A percentile compares a stretch with the other conserved stretches of the same genome.
Evolutionary conservation across 2,888 invertebrate genomes (phyloP).

Genomic region (Drosophila meridionalis): DNA sequence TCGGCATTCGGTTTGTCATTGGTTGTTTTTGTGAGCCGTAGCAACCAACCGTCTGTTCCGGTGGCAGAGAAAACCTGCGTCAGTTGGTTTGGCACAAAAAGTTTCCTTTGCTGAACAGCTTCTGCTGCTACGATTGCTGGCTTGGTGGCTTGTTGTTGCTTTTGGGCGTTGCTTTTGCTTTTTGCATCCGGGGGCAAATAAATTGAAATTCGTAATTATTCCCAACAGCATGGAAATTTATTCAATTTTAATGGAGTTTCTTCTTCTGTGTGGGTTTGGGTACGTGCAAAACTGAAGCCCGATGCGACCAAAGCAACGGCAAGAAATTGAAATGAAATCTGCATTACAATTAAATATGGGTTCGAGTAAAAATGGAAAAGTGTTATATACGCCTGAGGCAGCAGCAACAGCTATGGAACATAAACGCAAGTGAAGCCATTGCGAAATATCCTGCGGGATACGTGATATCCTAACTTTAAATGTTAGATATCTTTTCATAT

Average conservation of each 20-base stretch:
- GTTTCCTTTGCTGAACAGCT: conserved; percentile 51
- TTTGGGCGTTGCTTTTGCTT: conserved; percentile 49
- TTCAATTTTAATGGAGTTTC: conserved; percentile 80
- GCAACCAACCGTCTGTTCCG: conserved; percentile 1
- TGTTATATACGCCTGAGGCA: conserved; percentile 23
- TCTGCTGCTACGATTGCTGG: conserved; percentile 32
- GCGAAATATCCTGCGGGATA: background rate
- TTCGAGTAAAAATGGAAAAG: conserved; percentile 16
- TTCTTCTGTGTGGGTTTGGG: conserved; percentile 57
- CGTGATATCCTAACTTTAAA: background rate
- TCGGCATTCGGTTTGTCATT: conserved; percentile 31
- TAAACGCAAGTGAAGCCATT: conserved; percentile 4
- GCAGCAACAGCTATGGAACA: background rate
- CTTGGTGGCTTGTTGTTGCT: conserved; percentile 17
- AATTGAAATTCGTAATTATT: conserved; percentile 81
- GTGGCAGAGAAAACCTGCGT: conserved; percentile 23
- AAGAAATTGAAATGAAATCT: conserved; percentile 72
- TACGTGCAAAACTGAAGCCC: conserved; percentile 36
- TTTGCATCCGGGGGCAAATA: conserved; percentile 74
- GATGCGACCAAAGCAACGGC: conserved; percentile 28
- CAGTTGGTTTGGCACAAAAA: conserved; percentile 45
- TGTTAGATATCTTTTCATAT: too few species aligned
- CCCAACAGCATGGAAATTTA: conserved; percentile 78
- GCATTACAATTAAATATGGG: conserved; percentile 67
- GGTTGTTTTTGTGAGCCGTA: conserved; percentile 9